phyloP scores from a whole-genome alignment of 2,797 vertebrate species.

The Artibeus lituratus region DNA sequence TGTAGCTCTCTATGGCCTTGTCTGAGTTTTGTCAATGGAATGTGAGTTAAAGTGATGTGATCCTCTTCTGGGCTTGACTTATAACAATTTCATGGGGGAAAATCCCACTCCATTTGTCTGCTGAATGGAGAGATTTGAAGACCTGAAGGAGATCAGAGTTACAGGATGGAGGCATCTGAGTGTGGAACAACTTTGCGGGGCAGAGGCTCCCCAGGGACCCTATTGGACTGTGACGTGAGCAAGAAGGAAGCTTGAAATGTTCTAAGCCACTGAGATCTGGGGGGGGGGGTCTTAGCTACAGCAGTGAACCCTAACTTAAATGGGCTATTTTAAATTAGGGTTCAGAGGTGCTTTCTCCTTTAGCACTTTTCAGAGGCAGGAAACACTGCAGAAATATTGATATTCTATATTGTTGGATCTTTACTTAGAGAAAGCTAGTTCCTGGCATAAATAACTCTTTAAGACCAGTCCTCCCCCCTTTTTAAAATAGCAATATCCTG shows the following conservation, averaged over 20 bases:
- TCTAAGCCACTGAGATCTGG: not conserved
- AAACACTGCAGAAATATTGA: constrained; percentile 20
- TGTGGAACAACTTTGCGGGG: not conserved
- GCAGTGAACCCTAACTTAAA: constrained; percentile 8
- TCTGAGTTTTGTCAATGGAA: not conserved
- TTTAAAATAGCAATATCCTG: not conserved
- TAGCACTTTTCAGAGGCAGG: not conserved
- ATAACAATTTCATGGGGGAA: not conserved
- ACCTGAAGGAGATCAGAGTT: not conserved
- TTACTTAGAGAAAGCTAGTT: constrained; percentile 19
- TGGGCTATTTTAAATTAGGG: not conserved
- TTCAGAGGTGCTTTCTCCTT: constrained; percentile 17
- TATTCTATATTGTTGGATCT: not conserved
- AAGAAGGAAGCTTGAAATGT: not conserved
- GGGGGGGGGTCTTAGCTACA: not conserved
- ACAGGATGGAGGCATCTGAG: not conserved
- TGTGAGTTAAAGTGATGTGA: not conserved
- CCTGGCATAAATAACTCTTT: constrained; percentile 25
- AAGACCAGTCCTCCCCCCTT: not conserved
- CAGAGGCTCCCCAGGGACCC: not conserved
- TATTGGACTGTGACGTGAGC: not conserved
- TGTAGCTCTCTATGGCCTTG: not conserved
- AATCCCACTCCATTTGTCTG: not conserved
- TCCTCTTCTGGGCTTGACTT: not conserved
- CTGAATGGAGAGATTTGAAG: not conserved